These are phyloP conservation scores for Drosophila serrata DNA, from an alignment of 1,140 invertebrate species.

Conservation along the genomic window DNA sequence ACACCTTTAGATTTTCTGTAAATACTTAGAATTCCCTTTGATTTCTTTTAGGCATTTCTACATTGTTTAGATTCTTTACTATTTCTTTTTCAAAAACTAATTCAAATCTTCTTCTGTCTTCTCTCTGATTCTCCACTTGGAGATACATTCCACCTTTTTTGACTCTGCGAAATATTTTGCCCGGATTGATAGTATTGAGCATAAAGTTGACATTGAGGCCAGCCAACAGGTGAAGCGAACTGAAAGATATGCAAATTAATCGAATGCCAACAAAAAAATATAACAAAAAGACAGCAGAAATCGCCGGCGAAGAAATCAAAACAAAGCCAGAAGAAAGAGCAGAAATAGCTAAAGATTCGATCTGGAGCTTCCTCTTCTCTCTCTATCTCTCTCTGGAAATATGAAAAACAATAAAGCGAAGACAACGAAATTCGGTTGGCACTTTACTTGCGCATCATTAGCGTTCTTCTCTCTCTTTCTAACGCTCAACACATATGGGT, in stretches of 20 bases:
- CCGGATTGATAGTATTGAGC: conserved; percentile 19
- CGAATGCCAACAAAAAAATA: conserved; percentile 14
- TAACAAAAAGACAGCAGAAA: conserved; percentile 10
- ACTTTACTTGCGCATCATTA: conserved; percentile 60
- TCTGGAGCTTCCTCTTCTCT: conserved; percentile 1
- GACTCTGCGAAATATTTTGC: conserved; percentile 4
- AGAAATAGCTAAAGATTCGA: conserved; percentile 15
- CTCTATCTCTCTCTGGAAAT: conserved; percentile 1
- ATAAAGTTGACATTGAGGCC: conserved; percentile 37
- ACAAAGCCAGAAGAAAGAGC: conserved; percentile 26
- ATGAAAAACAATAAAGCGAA: conserved; percentile 27
- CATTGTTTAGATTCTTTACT: neutral
- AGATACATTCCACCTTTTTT: conserved; percentile 22
- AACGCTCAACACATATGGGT: conserved; percentile 24
- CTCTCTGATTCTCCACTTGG: neutral
- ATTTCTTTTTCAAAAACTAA: too few species aligned
- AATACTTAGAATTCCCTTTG: neutral
- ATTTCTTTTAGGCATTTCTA: neutral
- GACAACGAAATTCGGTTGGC: conserved; percentile 49
- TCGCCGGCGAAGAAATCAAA: conserved; percentile 12
- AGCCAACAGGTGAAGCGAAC: conserved; percentile 19
- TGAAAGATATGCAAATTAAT: conserved; percentile 46
- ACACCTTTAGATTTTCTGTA: neutral
- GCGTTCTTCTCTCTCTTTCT: conserved; percentile 38
- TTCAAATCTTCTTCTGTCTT: too few species aligned